These are phyloP conservation scores for Catharus bicknelli DNA, from an alignment of 2,113 vertebrate genomes.

Conservation along the genomic window DNA sequence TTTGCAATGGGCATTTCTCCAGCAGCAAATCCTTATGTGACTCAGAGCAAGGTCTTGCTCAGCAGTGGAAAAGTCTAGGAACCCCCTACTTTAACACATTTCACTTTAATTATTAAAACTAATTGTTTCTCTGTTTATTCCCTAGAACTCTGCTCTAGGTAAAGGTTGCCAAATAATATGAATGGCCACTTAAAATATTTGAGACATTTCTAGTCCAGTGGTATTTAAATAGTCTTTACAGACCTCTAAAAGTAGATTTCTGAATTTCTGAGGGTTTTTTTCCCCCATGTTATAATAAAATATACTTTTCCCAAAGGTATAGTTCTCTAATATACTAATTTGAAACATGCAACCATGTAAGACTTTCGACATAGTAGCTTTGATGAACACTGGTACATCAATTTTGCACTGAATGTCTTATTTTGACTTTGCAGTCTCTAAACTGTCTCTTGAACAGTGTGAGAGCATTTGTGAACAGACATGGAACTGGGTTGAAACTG, in stretches of 20 bases:
- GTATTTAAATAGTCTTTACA: background rate
- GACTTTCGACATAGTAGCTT: background rate
- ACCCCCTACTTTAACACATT: background rate
- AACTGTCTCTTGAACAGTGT: background rate
- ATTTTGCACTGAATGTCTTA: background rate
- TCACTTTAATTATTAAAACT: background rate
- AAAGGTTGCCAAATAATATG: background rate
- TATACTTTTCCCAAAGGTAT: background rate
- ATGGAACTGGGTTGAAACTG: background rate
- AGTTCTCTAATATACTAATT: background rate
- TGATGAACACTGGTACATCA: background rate
- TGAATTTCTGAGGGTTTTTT: background rate
- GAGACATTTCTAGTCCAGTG: background rate
- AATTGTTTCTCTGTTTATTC: background rate
- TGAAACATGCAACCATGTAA: background rate
- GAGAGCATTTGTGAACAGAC: background rate
- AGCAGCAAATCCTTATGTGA: background rate
- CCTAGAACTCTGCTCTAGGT: background rate
- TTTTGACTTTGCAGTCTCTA: background rate
- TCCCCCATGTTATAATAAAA: background rate
- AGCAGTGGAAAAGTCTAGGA: background rate
- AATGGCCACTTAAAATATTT: background rate
- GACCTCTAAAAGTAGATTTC: background rate
- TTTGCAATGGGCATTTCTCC: background rate
- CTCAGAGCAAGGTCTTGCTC: background rate